Evolutionary conservation across 2,113 vertebrate genomes (phyloP).

Genomic region (Danionella cerebrum): DNA sequence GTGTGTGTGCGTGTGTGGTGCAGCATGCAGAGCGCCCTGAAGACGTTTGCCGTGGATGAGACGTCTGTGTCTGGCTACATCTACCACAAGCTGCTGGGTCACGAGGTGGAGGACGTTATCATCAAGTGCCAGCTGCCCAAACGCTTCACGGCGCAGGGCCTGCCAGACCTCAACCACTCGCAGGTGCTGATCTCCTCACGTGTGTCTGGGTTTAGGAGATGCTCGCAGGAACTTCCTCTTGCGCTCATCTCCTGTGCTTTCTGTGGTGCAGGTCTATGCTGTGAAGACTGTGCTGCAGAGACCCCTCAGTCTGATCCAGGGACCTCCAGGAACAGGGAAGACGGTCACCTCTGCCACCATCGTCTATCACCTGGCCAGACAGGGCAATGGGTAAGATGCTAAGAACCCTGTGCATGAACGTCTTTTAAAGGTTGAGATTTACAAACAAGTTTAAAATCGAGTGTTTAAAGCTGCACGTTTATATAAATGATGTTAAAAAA

Average conservation of each 20-base stretch:
- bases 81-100: constrained; percentile 93
- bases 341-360: constrained; percentile 98
- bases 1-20: too few species aligned
- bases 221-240: not conserved
- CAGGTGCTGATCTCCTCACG: constrained; percentile 72
- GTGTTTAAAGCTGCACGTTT: too few species aligned
- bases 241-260: not conserved
- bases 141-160: constrained; percentile 93
- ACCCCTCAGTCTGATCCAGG: constrained; percentile 95
- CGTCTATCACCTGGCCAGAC: constrained; percentile 92
- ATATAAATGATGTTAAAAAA: too few species aligned
- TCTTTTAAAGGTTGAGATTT: not conserved
- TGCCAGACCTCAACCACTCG: constrained; percentile 97
- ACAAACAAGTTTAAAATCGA: too few species aligned
- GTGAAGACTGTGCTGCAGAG: constrained; percentile 96
- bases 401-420: not conserved
- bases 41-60: constrained; percentile 94
- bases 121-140: constrained; percentile 98
- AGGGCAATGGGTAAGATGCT: constrained; percentile 85
- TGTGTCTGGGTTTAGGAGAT: too few species aligned
- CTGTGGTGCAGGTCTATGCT: constrained; percentile 79
- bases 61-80: constrained; percentile 97
- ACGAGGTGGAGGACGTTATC: constrained; percentile 96
- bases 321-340: constrained; percentile 93
- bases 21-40: constrained; percentile 97